These are phyloP conservation scores for Carassius auratus DNA, from an alignment of 2,113 vertebrate genomes.

Conservation along the genomic window DNA sequence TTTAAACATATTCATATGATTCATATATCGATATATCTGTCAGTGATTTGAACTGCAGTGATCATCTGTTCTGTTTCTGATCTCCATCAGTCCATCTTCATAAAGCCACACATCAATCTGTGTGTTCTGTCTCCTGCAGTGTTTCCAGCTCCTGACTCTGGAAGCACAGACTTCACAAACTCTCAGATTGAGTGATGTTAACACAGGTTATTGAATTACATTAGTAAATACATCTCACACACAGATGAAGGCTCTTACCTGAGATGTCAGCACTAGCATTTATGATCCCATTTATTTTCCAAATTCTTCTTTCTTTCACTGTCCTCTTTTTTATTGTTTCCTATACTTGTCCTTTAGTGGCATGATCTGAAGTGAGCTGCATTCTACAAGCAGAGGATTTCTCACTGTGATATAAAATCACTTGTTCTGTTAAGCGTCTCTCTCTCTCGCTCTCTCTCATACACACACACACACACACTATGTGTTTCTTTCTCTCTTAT, in stretches of 20 bases:
- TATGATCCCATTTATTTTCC: neutral
- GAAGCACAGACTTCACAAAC: neutral
- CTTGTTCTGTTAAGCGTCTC: neutral
- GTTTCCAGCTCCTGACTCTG: neutral
- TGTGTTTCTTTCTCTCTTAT: neutral
- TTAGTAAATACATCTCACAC: neutral
- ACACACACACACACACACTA: neutral
- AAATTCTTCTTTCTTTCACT: neutral
- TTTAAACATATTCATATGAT: neutral
- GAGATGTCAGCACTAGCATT: neutral
- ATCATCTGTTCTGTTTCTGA: neutral
- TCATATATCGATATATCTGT: neutral
- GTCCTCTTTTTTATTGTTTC: neutral
- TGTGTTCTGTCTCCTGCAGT: neutral
- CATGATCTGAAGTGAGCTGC: neutral
- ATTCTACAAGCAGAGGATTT: neutral
- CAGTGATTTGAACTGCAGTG: neutral
- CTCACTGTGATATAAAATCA: conserved; percentile 7
- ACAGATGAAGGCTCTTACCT: neutral
- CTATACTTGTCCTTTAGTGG: neutral
- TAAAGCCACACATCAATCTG: neutral
- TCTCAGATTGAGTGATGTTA: neutral
- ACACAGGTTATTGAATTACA: neutral
- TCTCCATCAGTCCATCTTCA: too few relatives aligned
- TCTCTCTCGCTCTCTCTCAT: neutral